Base-by-base conservation (phyloP, 2,888 invertebrate species). In the Lycia hirtaria region DNA sequence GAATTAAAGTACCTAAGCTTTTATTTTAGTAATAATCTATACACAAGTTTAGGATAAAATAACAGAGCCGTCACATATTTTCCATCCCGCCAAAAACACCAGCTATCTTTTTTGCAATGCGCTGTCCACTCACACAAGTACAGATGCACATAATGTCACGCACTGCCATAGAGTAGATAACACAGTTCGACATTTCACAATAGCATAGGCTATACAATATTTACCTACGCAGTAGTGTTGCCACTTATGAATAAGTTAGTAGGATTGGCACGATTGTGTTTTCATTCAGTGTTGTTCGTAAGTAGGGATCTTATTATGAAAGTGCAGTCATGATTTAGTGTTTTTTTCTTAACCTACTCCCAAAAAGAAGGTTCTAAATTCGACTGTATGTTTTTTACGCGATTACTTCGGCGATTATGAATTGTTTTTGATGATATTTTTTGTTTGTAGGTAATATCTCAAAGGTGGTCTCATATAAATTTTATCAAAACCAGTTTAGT, bases 181-280 rank as follows among this genome's bases (percentile, higher is more conserved):
- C n/a, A 20, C 69, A 64, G 64, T 65, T 71, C 66, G 66, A 69
- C 53, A 62, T 73, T 72, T 74, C 73, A 71, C 73, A 74, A 71
- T 32, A 45, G 9, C 41, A 12, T 7, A 38, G 19, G n/a, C 3
- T 1, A 15, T 2, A 10, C 35, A 15, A 19, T 9, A 38, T 12
- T 40, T 20, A n/a, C n/a, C 14, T 4, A 24, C 26, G 14, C 66
- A 51, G 35, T 64, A 59, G 63, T 45, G 40, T 17, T 30, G 22
- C 66, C 56, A 62, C 40, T 12, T 22, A 20, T 53, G 30, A 50
- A 54, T 61, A 41, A 50, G 22, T 48, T 22, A 55, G 12, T 30
- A 20, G 24, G 38, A 49, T 44, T 41, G 33, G 30, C 20, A 30
- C 41, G 43, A 37, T 32, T 43, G 48, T 19, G 47, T 50, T 59